Conservation (phyloP, 2,888 invertebrate genomes). For the Vesta saturnalis region DNA sequence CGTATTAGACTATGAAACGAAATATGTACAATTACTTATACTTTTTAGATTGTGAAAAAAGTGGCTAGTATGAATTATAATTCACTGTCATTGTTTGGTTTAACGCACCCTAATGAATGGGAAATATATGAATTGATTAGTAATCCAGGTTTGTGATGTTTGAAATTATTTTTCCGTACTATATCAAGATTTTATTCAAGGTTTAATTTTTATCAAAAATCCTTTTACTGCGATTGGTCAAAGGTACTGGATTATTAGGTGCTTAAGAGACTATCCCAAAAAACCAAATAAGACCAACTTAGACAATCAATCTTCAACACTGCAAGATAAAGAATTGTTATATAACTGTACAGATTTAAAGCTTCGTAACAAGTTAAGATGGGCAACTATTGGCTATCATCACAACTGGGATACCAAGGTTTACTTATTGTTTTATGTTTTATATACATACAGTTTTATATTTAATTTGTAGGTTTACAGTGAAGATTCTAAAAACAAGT, state of each 20-base stretch:
- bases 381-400: slow-evolving; percentile 97
- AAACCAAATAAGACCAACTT: slow-evolving; percentile 78
- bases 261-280: slow-evolving; percentile 79
- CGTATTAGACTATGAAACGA: not conserved
- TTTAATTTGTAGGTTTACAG: slow-evolving; percentile 68
- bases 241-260: slow-evolving; percentile 83
- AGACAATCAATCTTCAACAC: slow-evolving; percentile 64
- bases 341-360: slow-evolving; percentile 54
- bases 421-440: slow-evolving; percentile 45
- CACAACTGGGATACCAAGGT: slow-evolving; percentile 98
- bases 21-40: too few species aligned
- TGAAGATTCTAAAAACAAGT: slow-evolving; percentile 71
- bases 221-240: slow-evolving; percentile 84
- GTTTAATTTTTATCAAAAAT: slow-evolving; percentile 83
- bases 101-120: slow-evolving; percentile 68
- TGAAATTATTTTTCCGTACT: not conserved
- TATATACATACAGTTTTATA: not conserved
- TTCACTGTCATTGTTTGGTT: slow-evolving; percentile 50
- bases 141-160: slow-evolving; percentile 65
- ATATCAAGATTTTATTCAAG: slow-evolving; percentile 55
- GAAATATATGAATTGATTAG: slow-evolving; percentile 68
- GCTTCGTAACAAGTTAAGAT: slow-evolving; percentile 77
- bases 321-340: slow-evolving; percentile 71
- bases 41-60: not conserved
- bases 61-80: not conserved